Conservation (phyloP, 2,888 invertebrate genomes). For the Drosophila lutescens region DNA sequence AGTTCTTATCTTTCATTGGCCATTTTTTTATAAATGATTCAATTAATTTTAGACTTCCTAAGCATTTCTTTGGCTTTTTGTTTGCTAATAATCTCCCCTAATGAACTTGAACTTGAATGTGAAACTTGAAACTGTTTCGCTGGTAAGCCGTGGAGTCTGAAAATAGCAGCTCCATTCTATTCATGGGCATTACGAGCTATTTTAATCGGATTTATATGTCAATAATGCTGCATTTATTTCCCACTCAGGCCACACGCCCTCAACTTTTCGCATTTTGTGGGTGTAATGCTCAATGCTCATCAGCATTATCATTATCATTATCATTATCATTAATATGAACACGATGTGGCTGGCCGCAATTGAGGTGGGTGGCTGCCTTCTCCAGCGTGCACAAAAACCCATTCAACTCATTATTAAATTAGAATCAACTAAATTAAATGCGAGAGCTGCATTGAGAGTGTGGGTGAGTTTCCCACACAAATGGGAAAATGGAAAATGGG, state of each 20-base stretch:
- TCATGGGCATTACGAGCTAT: not conserved
- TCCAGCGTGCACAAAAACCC: conserved; percentile 21
- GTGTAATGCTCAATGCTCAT: conserved; percentile 37
- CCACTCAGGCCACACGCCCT: not conserved
- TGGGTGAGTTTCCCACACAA: not conserved
- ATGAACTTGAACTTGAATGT: not conserved
- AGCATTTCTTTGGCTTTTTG: not conserved
- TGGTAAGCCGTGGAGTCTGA: not conserved
- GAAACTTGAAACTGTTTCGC: not conserved
- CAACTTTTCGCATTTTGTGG: not conserved
- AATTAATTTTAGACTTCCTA: not conserved
- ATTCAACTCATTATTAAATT: conserved; percentile 72
- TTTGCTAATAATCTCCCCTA: no score
- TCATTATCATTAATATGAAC: conserved; percentile 54
- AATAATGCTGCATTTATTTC: not conserved
- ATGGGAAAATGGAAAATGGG: not conserved
- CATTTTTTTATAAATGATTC: no score
- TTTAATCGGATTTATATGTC: conserved; percentile 5
- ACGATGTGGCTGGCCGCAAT: conserved; percentile 34
- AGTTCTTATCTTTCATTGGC: no score
- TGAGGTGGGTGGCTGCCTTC: not conserved
- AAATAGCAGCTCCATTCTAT: not conserved
- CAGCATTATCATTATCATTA: conserved; percentile 53
- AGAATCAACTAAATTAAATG: conserved; percentile 68
- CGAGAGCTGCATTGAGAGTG: conserved; percentile 17